Conservation (phyloP, 2,113 vertebrate species). For the Elanoides forficatus region DNA sequence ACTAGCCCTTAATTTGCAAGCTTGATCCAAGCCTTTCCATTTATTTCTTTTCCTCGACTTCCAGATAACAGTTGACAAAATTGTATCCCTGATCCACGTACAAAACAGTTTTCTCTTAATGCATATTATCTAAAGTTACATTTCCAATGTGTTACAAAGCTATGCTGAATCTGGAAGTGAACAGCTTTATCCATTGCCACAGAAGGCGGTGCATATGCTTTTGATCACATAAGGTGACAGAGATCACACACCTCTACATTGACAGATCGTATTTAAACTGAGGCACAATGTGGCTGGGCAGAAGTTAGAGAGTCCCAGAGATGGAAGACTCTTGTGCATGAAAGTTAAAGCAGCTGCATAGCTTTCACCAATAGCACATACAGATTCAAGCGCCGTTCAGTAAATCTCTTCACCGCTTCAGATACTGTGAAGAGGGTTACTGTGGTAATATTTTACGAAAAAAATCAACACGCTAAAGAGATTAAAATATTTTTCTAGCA, state of each 20-base stretch:
- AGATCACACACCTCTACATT: fast-evolving
- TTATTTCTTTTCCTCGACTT: neutral
- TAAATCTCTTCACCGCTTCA: neutral
- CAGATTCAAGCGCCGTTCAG: neutral
- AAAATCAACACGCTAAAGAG: neutral
- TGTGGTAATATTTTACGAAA: neutral
- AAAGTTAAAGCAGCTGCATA: neutral
- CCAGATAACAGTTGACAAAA: neutral
- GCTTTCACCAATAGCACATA: neutral
- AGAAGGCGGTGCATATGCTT: neutral
- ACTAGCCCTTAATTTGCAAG: neutral
- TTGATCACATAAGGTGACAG: fast-evolving
- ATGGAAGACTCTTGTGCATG: neutral
- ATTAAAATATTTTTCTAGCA: neutral
- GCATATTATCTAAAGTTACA: fast-evolving
- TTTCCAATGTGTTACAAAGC: neutral
- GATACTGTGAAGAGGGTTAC: neutral
- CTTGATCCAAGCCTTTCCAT: neutral
- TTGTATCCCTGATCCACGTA: fast-evolving
- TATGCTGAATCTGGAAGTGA: neutral
- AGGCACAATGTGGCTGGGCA: neutral
- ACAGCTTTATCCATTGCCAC: neutral
- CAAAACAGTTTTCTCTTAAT: neutral
- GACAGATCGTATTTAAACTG: neutral
- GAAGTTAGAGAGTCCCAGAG: neutral